Percentiles rank a stretch among this genome's conserved stretches.
Evolutionary conservation across 2,888 invertebrate genomes (phyloP).

Genomic region (Diaperis boleti): DNA sequence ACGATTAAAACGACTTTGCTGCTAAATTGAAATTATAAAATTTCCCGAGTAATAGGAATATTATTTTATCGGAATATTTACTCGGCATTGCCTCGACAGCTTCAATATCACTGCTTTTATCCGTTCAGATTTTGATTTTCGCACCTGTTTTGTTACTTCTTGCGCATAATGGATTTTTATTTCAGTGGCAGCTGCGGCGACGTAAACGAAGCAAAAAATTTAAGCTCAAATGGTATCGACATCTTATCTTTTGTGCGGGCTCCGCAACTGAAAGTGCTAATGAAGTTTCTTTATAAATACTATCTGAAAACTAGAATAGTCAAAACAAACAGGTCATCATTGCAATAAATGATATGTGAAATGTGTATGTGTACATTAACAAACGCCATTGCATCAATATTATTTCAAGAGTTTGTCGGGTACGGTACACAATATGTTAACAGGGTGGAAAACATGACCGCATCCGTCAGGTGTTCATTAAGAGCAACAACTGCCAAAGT

Average conservation of each 20-base stretch:
- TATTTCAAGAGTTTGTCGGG: conserved; percentile 1
- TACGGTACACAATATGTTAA: neutral
- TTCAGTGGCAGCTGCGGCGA: neutral
- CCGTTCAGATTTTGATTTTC: too few relatives aligned
- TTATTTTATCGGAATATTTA: too few relatives aligned
- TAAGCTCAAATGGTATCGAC: neutral
- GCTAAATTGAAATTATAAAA: too few relatives aligned
- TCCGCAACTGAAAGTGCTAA: too few relatives aligned
- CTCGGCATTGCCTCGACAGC: too few relatives aligned
- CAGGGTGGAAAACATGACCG: conserved; percentile 6
- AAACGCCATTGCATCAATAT: neutral
- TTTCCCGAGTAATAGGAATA: too few relatives aligned
- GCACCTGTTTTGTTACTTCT: neutral
- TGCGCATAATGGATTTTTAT: neutral
- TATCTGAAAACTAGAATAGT: neutral
- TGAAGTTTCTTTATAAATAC: neutral
- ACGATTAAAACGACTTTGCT: too few relatives aligned
- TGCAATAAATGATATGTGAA: neutral
- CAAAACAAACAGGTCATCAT: neutral
- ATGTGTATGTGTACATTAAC: neutral
- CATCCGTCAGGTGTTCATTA: conserved; percentile 5
- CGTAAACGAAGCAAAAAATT: neutral
- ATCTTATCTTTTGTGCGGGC: neutral
- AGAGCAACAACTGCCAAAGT: neutral
- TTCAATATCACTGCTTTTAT: too few relatives aligned